Percentiles rank a stretch among this genome's conserved stretches.
Evolutionary conservation across 2,888 invertebrate genomes (phyloP).

Genomic region (Escarpia spicata): DNA sequence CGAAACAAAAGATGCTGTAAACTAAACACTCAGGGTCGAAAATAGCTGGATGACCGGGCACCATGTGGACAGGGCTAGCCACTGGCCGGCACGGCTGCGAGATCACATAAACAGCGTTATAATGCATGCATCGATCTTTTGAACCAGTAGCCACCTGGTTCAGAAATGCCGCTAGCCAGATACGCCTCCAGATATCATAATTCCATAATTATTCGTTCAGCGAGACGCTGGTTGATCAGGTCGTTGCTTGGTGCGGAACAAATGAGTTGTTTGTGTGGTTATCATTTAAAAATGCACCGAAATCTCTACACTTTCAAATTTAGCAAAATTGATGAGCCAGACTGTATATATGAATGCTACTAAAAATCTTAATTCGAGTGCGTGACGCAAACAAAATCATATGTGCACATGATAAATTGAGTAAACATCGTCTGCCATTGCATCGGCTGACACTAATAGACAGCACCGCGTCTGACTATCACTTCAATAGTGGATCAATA

Average conservation of each 20-base stretch:
- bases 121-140: neutral
- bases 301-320: neutral
- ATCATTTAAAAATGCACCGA: neutral
- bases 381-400: neutral
- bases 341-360: neutral
- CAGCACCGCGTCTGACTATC: neutral
- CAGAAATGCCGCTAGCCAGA: neutral
- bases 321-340: neutral
- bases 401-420: neutral
- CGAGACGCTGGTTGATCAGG: neutral
- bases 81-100: neutral
- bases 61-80: neutral
- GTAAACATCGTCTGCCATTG: neutral
- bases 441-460: neutral
- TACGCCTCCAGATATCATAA: neutral
- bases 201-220: neutral
- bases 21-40: neutral
- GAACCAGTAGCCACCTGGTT: neutral
- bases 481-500: neutral
- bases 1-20: neutral
- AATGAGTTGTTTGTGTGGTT: neutral
- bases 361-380: neutral
- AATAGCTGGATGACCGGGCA: neutral
- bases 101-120: neutral
- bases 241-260: neutral